These are phyloP conservation scores for Spondyliosoma cantharus DNA, from an alignment of 2,797 vertebrate species.

Conservation along the genomic window DNA sequence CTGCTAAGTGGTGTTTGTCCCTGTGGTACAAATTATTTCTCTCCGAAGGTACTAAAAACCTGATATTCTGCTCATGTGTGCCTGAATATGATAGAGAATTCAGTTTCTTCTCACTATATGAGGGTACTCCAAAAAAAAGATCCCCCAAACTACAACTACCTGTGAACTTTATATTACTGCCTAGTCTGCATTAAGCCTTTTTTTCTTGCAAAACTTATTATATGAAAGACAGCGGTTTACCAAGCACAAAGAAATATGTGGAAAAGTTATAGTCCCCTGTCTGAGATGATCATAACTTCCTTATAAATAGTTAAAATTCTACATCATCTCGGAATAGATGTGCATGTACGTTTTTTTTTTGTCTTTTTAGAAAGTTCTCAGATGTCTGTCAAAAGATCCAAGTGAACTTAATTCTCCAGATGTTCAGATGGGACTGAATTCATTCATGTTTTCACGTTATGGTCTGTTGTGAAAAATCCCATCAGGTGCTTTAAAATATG, in stretches of 20 bases:
- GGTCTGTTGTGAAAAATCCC: constrained; percentile 21
- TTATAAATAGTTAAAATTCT: no score
- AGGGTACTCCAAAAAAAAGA: constrained; percentile 28
- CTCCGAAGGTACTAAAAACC: constrained; percentile 9
- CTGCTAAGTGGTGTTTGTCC: constrained; percentile 26
- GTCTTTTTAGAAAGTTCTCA: constrained; percentile 10
- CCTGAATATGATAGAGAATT: constrained; percentile 57
- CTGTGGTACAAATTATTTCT: constrained; percentile 17
- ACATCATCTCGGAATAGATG: constrained; percentile 17
- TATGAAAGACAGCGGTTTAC: constrained; percentile 31
- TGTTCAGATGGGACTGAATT: constrained; percentile 6
- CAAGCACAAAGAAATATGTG: constrained; percentile 55
- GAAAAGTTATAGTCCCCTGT: constrained; percentile 30
- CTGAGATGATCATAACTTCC: no score
- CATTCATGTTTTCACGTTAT: not conserved
- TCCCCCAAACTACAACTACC: constrained; percentile 6
- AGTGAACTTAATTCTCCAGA: not conserved
- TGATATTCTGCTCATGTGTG: constrained; percentile 31
- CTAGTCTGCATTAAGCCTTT: constrained; percentile 41
- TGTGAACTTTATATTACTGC: constrained; percentile 24
- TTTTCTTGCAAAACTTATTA: constrained; percentile 14
- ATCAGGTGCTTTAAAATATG: constrained; percentile 47
- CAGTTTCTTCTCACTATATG: constrained; percentile 11
- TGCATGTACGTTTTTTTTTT: constrained; percentile 47
- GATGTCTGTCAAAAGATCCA: constrained; percentile 16